Evolutionary conservation across 2,113 vertebrate genomes (phyloP).

Genomic region (Hylia prasina): DNA sequence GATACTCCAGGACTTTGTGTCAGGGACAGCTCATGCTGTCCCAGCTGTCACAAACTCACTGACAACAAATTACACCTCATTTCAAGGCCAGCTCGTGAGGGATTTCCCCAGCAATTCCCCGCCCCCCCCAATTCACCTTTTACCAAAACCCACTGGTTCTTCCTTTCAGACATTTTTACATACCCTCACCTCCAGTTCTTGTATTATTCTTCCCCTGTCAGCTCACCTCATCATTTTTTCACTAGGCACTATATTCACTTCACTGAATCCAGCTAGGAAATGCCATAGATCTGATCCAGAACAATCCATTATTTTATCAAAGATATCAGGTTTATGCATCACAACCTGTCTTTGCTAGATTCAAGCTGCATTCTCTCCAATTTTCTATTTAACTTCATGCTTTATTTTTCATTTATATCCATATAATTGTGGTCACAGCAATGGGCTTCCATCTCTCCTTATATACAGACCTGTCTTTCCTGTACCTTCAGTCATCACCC

Average conservation of each 20-base stretch:
- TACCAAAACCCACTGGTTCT: background rate
- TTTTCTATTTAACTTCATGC: background rate
- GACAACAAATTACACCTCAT: background rate
- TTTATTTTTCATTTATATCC: constrained; percentile 4
- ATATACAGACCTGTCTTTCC: background rate
- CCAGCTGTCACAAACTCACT: background rate
- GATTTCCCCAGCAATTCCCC: background rate
- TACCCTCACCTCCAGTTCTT: background rate
- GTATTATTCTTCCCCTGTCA: background rate
- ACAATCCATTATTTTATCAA: constrained; percentile 23
- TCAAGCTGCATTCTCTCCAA: background rate
- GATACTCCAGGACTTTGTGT: background rate
- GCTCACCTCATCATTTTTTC: background rate
- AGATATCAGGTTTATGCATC: background rate
- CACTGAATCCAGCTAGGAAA: background rate
- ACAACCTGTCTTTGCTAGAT: background rate
- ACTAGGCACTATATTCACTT: background rate
- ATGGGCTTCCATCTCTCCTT: background rate
- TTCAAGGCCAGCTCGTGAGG: background rate
- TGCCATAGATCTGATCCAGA: background rate
- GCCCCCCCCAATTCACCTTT: background rate
- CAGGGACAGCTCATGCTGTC: background rate
- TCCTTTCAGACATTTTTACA: background rate
- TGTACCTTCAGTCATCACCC: background rate
- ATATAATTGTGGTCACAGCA: background rate